Evolutionary conservation across 2,797 vertebrate genomes (phyloP).

Genomic region (Phataginus tetradactyla): DNA sequence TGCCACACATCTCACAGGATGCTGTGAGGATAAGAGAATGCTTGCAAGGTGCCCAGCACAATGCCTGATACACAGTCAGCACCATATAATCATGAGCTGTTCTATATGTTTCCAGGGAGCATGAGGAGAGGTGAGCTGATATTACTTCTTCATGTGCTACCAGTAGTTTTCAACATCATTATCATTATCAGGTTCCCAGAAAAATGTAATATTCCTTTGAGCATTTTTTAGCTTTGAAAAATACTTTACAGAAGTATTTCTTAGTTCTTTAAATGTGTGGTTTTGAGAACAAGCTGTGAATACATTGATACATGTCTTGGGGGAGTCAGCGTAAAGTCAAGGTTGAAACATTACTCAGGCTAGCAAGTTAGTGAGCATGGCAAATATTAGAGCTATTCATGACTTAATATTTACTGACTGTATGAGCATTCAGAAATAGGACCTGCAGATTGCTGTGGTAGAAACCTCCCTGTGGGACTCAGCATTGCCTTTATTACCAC

Average conservation of each 20-base stretch:
- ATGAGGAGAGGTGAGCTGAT: not conserved
- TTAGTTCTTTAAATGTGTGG: slow-evolving; percentile 1
- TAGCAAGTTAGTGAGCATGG: not conserved
- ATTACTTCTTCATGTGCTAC: not conserved
- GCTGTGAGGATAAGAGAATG: not conserved
- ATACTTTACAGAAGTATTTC: not conserved
- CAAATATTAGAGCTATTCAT: not conserved
- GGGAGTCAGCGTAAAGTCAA: not conserved
- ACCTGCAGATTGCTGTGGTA: not conserved
- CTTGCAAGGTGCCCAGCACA: not conserved
- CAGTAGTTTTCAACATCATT: not conserved
- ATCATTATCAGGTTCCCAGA: not conserved
- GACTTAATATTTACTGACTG: not conserved
- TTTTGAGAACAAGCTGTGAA: not conserved
- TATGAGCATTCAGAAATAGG: not conserved
- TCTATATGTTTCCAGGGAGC: not conserved
- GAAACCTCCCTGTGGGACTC: not conserved
- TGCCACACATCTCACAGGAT: not conserved
- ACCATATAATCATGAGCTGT: not conserved
- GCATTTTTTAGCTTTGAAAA: slow-evolving; percentile 41
- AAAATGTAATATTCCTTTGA: not conserved
- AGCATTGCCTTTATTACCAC: not conserved
- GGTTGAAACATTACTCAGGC: not conserved
- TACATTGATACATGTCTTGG: not conserved
- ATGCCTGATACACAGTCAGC: not conserved